phyloP scores from a whole-genome alignment of 92 coral and sea anemone genomes.

The Hydrozoanthus gracilis region DNA sequence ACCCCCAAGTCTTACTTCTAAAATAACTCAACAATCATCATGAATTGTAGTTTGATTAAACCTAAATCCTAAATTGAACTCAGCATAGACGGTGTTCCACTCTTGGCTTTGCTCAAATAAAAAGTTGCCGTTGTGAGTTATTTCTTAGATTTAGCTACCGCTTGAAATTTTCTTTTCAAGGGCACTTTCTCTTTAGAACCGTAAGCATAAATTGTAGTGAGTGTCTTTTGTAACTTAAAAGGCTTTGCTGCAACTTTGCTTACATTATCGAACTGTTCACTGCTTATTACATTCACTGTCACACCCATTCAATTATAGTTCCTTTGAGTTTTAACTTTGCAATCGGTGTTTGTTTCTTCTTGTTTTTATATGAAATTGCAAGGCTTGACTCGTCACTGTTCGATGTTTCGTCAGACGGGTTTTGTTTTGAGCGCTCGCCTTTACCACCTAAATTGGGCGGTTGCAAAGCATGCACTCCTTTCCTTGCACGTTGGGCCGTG shows the following conservation, averaged over 20 bases:
- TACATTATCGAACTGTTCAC: constrained; percentile 14
- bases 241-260: constrained; percentile 15
- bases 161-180: constrained; percentile 49
- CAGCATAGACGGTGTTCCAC: constrained; percentile 43
- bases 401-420: constrained; percentile 26
- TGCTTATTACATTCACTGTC: constrained; percentile 23
- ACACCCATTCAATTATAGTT: constrained; percentile 11
- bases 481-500: constrained; percentile 10
- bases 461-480: constrained; percentile 23
- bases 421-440: constrained; percentile 11
- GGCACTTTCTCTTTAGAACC: constrained; percentile 37
- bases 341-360: background rate
- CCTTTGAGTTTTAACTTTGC: constrained; percentile 12
- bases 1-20: too few species aligned
- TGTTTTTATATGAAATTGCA: constrained; percentile 8
- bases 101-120: constrained; percentile 47
- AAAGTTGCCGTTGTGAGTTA: constrained; percentile 40
- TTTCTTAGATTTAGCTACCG: constrained; percentile 35
- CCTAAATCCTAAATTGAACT: constrained; percentile 44
- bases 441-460: background rate
- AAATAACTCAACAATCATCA: background rate
- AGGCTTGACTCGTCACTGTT: constrained; percentile 26
- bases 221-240: constrained; percentile 25
- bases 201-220: constrained; percentile 17
- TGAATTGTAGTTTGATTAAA: constrained; percentile 21